Evolutionary conservation across 2,797 vertebrate genomes (phyloP).

Genomic region (Eutrigla gurnardus): DNA sequence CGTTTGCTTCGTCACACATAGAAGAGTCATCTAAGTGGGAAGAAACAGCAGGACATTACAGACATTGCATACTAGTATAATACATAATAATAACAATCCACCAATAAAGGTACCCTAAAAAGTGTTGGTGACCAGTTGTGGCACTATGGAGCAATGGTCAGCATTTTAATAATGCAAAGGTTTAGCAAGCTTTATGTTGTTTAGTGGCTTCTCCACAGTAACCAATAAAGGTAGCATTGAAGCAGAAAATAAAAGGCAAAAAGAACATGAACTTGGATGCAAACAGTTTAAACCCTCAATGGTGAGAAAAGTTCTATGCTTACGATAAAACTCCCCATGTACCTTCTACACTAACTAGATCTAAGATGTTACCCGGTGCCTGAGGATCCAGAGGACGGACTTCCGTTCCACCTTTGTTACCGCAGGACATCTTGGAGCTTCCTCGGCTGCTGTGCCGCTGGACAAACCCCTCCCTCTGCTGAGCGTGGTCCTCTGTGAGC

Average conservation of each 20-base stretch:
- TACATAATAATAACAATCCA: neutral
- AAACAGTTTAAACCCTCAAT: neutral
- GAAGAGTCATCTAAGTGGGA: constrained; percentile 54
- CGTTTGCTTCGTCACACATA: constrained; percentile 63
- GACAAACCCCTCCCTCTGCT: constrained; percentile 84
- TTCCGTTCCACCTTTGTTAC: constrained; percentile 79
- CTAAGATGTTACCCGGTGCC: constrained; percentile 64
- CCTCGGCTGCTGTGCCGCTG: constrained; percentile 82
- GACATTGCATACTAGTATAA: neutral
- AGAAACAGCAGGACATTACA: neutral
- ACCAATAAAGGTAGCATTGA: neutral
- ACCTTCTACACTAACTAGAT: neutral
- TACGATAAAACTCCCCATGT: neutral
- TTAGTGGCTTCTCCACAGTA: neutral
- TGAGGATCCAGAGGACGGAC: constrained; percentile 45
- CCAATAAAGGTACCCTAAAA: neutral
- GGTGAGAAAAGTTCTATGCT: neutral
- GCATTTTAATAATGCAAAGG: neutral
- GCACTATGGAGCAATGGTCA: neutral
- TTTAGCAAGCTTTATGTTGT: neutral
- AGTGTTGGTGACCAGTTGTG: neutral
- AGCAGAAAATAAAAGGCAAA: neutral
- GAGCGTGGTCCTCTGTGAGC: constrained; percentile 87
- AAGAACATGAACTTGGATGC: neutral
- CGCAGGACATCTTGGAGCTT: constrained; percentile 81